These are phyloP conservation scores for Rhagonycha fulva DNA, from an alignment of 2,888 invertebrate species.

Conservation along the genomic window DNA sequence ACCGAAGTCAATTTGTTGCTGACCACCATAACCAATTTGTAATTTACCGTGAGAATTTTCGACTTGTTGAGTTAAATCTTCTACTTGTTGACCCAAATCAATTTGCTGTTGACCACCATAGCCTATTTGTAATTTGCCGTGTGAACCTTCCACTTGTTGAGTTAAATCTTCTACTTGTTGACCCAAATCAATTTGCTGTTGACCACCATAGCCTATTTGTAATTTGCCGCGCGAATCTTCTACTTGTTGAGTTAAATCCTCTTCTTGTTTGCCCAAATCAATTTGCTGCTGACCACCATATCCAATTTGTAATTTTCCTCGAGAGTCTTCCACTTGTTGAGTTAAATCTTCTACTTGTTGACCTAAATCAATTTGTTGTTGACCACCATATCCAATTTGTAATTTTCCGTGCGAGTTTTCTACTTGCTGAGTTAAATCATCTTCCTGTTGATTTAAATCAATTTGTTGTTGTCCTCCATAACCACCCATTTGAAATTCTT, in stretches of 20 bases:
- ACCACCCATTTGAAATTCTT: conserved; percentile 27
- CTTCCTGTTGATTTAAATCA: not conserved
- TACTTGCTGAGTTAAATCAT: not conserved
- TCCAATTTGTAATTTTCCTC: conserved; percentile 24
- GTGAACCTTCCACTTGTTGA: not conserved
- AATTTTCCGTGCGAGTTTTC: not conserved
- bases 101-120: conserved; percentile 14
- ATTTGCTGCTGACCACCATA: conserved; percentile 2
- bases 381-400: conserved; percentile 32
- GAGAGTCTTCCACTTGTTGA: conserved; percentile 33
- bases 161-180: conserved; percentile 4
- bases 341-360: conserved; percentile 7
- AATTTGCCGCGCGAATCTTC: conserved; percentile 5
- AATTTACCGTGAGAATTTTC: conserved; percentile 16
- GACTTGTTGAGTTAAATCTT: conserved; percentile 34
- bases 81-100: conserved; percentile 15
- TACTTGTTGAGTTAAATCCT: conserved; percentile 41
- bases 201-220: not conserved
- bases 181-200: not conserved
- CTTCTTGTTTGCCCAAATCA: conserved; percentile 31
- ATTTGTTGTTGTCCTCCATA: conserved; percentile 8
- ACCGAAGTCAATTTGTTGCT: conserved; percentile 35
- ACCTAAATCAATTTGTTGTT: conserved; percentile 1
- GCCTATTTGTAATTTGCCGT: not conserved
- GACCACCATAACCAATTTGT: conserved; percentile 15